Base-by-base conservation (phyloP, 2,113 vertebrate genomes). In the Coregonus clupeaformis region DNA sequence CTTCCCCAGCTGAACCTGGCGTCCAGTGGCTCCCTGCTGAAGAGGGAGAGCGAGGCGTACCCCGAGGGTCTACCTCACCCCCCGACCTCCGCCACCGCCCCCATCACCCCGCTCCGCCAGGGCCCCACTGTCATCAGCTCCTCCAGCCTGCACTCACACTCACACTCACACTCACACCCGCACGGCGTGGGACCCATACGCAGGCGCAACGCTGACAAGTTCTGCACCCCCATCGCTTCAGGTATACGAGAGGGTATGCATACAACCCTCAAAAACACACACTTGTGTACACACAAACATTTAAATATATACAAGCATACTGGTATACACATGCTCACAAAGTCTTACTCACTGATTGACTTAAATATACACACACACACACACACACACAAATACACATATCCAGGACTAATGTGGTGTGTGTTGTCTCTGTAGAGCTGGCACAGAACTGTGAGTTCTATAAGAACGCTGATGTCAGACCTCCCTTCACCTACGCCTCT, bases 401-500 rank as follows among this genome's bases (percentile, higher is more conserved):
- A 7, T 20, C 27, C 16, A 20, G 30, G 14, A 32, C 64, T 66
- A 59, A 59, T 52, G 27, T 27, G 3, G 67, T n/a, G 3, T 25
- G n/a, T 25, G 30, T 49, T 63, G 76, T 70, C 66, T 69, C 62
- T 80, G 57, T 92, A 99, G 97, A 99, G 85, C 95, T 99, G 86
- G 98, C 98, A 84, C 98, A 99, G 93, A 99, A 99, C 88, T 98
- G 98, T n/a, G 98, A 99, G 93, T 99, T 99, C 89, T 99, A 99
- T 93, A 99, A 99, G 90, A 99, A 99, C 11, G 97, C 98, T 0
- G 97, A 99, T 1, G 98, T 99, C 84, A 94, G 98, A 85, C 98
- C 98, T 11, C 98, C 98, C 69, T 99, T 99, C 90, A 99, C 98
- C 76, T 99, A 99, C 13, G 98, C 98, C 85, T 99, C 98, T 57